Evolutionary conservation across 2,797 vertebrate genomes (phyloP), one percentile per base, ranked within the genome.

Genomic region (Anabas testudineus): DNA sequence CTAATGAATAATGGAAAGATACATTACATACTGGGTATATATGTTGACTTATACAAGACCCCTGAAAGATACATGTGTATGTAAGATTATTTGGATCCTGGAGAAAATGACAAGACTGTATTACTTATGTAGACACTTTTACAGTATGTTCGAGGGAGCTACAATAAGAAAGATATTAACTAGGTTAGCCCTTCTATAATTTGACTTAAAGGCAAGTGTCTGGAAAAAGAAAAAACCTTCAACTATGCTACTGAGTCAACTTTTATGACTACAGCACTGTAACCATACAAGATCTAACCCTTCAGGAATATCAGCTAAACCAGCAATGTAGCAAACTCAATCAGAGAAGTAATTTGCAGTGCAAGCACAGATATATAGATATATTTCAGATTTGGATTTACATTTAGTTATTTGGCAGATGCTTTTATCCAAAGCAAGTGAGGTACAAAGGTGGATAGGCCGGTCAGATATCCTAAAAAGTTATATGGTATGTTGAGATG

Each of bases 1-100:
- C 72, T 78, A 51, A 86, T 87, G 56, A 87, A 88, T 89, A 88
- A 88, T 88, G 52, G 76, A 89, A 75, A 69, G 48, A 80, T 62
- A 57, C 45, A 81, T 82, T 78, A 56, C 76, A 82, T 82, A 66
- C 49, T 22, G 43, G 48, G 39, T 69, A 64, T 65, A 75, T 85
- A 76, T 75, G 71, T 56, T 64, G 32, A 75, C 58, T 63, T 65
- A 55, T 36, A 53, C 1, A 10, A 74, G 53, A 67, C 67, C 61
- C 67, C 61, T 58, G 77, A 53, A 71, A 74, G 57, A 67, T 34
- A 70, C 34, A 54, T 58, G 74, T 19, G 1, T 37, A 48, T 53
- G 28, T 53, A 28, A 46, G 32, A 59, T 78, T 61, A 63, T 67
- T 66, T 68, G 51, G 42, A 60, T 59, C 30, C 13, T 55, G 53